Evolutionary conservation across 2,797 vertebrate genomes (phyloP).

Genomic region (Acrossocheilus fasciatus): DNA sequence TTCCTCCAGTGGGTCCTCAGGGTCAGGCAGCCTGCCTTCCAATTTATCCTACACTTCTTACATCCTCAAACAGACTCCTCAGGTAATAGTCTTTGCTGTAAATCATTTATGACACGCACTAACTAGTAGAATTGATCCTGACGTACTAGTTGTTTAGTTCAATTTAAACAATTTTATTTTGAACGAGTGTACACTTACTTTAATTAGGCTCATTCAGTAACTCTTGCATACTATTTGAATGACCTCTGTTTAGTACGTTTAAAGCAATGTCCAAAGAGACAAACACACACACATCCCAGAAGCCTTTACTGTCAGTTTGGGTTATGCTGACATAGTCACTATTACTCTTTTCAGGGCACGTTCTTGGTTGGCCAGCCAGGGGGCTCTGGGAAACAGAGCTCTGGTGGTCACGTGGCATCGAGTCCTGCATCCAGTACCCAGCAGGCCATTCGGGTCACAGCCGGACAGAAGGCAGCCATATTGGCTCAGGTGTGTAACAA

Average conservation of each 20-base stretch:
- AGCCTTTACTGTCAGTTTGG: constrained; percentile 6
- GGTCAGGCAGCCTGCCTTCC: constrained; percentile 86
- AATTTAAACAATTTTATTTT: background rate
- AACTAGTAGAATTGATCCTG: background rate
- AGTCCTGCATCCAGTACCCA: constrained; percentile 85
- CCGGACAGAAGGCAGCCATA: constrained; percentile 95
- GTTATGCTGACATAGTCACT: background rate
- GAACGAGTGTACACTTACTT: background rate
- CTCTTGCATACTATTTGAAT: background rate
- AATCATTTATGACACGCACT: background rate
- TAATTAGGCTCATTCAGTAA: background rate
- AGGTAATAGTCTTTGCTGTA: constrained; percentile 78
- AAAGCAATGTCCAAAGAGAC: background rate
- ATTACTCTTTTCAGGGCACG: constrained; percentile 83
- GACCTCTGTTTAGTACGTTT: background rate
- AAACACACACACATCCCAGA: background rate
- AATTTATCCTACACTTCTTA: constrained; percentile 98
- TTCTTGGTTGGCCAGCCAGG: constrained; percentile 97
- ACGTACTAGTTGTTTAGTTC: background rate
- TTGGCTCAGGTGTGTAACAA: constrained; percentile 88
- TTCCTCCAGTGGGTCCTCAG: constrained; percentile 77
- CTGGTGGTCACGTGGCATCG: constrained; percentile 81
- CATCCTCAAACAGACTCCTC: constrained; percentile 98
- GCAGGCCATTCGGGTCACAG: constrained; percentile 91
- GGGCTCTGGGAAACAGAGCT: constrained; percentile 88